Conservation (phyloP, 2,797 vertebrate genomes). For the Rhadinocentrus ornatus region DNA sequence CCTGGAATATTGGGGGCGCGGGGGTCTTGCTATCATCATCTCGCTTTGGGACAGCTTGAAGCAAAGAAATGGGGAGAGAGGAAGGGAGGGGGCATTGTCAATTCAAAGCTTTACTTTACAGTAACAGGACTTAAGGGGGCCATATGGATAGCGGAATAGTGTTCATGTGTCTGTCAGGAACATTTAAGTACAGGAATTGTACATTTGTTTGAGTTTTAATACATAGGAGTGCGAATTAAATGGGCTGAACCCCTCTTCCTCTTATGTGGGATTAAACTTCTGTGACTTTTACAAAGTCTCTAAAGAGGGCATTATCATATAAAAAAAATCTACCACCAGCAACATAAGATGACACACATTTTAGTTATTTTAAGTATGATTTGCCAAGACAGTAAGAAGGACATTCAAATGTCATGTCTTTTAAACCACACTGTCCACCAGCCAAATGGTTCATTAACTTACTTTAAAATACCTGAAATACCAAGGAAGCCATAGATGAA, state of each 20-base stretch:
- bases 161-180: constrained; percentile 25
- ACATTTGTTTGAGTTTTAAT: constrained; percentile 39
- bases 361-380: not conserved
- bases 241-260: constrained; percentile 22
- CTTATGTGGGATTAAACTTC: constrained; percentile 39
- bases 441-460: not conserved
- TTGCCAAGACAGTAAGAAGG: constrained; percentile 21
- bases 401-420: constrained; percentile 10
- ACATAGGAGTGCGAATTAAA: constrained; percentile 20
- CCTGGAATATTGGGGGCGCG: constrained; percentile 80
- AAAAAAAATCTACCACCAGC: constrained; percentile 31
- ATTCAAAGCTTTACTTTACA: constrained; percentile 49
- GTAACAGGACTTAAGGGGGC: constrained; percentile 37
- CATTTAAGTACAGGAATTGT: constrained; percentile 33
- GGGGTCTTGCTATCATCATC: constrained; percentile 74
- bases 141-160: constrained; percentile 45
- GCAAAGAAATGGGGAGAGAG: constrained; percentile 19
- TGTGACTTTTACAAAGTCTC: constrained; percentile 27
- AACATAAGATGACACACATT: constrained; percentile 13
- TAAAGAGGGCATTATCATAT: constrained; percentile 44
- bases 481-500: not conserved
- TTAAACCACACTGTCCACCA: not conserved
- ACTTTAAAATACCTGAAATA: not conserved
- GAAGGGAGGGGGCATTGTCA: constrained; percentile 29
- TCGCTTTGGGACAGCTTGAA: constrained; percentile 80